Evolutionary conservation across 2,113 vertebrate genomes (phyloP), one percentile per base, ranked within the genome.

Genomic region (Aplodontia rufa): DNA sequence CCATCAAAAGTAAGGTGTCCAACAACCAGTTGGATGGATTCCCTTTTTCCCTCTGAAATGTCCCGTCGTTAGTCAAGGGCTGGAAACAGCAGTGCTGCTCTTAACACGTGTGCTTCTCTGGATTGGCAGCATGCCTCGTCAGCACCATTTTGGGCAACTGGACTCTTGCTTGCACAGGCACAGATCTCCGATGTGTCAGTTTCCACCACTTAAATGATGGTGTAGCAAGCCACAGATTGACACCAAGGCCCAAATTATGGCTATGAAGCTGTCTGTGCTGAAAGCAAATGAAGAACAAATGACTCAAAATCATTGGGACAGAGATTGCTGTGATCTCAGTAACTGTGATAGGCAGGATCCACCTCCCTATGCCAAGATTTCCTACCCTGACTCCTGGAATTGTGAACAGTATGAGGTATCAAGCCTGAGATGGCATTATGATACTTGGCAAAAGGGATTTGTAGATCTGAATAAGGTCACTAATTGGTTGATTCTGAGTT

Each of bases 271-370:
- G 4, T 47, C 49, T 71, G 30, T 32, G 28, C 35, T 90, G 37
- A 82, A 92, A 82, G 13, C 26, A 78, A 90, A 93, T 75, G 69
- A 58, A 90, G 92, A 94, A 37, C 19, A 80, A 75, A 13, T 16
- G 30, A 66, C 13, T 45, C 35, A n/a, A 19, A 6, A 24, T 37
- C 8, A 74, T 42, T 10, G 40, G 74, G 83, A 30, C 24, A 71
- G 72, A 37, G 8, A 30, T 55, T 12, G 24, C 9, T 76, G 37
- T 84, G 53, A n/a, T 49, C 6, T 17, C 17, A 40, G 14, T 42
- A 47, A 37, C 14, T 22, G 10, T 11, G 9, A 12, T 28, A 42
- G 72, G 66, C 24, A 84, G 37, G 64, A 17, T 26, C 7, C 14
- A 3, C 26, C 40, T 9, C 5, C 49, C 32, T 58, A 7, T 2